Conservation (phyloP, 1,140 invertebrate genomes). For the Trichonephila inaurata region DNA sequence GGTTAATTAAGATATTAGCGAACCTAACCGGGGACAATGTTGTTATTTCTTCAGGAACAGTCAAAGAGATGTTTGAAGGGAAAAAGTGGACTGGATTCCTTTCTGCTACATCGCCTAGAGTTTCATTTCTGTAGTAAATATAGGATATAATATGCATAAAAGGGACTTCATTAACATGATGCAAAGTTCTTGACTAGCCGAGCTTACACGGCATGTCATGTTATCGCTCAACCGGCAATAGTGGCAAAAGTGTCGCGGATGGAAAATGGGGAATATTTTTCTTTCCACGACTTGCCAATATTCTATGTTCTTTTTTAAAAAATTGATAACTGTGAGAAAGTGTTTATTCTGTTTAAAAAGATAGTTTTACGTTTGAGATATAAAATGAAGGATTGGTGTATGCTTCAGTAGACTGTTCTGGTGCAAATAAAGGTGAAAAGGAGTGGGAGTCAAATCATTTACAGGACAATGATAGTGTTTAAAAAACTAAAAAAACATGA, state of each 20-base stretch:
- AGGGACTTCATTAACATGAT: not conserved
- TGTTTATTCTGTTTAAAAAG: not conserved
- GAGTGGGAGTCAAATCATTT: no score
- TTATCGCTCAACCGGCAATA: slow-evolving; percentile 13
- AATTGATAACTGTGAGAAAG: not conserved
- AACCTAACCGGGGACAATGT: not conserved
- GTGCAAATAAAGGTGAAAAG: no score
- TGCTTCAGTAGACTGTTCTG: not conserved
- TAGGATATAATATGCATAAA: slow-evolving; percentile 23
- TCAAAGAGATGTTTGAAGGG: not conserved
- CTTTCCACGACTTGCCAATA: not conserved
- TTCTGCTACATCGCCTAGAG: not conserved
- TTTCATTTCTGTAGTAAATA: slow-evolving; percentile 37
- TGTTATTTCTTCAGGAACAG: slow-evolving; percentile 37
- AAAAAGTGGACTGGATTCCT: not conserved
- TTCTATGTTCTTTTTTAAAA: not conserved
- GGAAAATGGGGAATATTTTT: not conserved
- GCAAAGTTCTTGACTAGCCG: not conserved
- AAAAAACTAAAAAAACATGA: no score
- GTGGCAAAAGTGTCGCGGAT: not conserved
- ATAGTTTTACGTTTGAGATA: slow-evolving; percentile 63
- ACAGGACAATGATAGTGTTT: no score
- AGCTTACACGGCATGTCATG: not conserved
- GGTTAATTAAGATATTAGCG: slow-evolving; percentile 54
- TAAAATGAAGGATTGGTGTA: slow-evolving; percentile 41